Conservation (phyloP, 2,797 vertebrate genomes). For the Staurois parvus region DNA sequence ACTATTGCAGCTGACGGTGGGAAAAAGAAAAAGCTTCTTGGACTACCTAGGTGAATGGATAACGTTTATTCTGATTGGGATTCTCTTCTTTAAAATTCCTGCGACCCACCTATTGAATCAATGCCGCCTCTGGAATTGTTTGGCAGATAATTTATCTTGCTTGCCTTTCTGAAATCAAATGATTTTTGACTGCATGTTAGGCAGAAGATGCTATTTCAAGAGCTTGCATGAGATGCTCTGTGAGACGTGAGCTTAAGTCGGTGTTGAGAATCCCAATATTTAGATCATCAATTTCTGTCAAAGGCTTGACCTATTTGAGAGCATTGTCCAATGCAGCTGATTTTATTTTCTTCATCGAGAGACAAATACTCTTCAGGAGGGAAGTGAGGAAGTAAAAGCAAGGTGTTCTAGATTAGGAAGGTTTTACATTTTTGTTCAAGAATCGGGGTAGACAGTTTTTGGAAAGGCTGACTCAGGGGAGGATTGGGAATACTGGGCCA, state of each 20-base stretch:
- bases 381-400: background rate
- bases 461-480: background rate
- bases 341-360: constrained; percentile 60
- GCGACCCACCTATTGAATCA: background rate
- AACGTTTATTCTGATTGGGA: background rate
- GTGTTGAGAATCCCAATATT: constrained; percentile 77
- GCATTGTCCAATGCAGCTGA: constrained; percentile 64
- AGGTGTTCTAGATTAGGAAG: too few relatives aligned
- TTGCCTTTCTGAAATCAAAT: constrained; percentile 23
- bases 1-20: background rate
- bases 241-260: constrained; percentile 59
- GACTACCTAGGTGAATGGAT: background rate
- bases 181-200: constrained; percentile 41
- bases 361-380: constrained; percentile 62
- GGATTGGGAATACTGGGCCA: background rate
- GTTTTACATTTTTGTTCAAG: too few relatives aligned
- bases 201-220: constrained; percentile 46
- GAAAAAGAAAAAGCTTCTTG: background rate
- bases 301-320: constrained; percentile 73
- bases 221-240: constrained; percentile 34
- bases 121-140: constrained; percentile 28
- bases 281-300: constrained; percentile 75
- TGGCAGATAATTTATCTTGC: constrained; percentile 50
- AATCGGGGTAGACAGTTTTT: background rate
- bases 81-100: background rate